Conservation (phyloP, 37 sponge, comb jelly and placozoan species). For the Chondrilla cf. caribensis region DNA sequence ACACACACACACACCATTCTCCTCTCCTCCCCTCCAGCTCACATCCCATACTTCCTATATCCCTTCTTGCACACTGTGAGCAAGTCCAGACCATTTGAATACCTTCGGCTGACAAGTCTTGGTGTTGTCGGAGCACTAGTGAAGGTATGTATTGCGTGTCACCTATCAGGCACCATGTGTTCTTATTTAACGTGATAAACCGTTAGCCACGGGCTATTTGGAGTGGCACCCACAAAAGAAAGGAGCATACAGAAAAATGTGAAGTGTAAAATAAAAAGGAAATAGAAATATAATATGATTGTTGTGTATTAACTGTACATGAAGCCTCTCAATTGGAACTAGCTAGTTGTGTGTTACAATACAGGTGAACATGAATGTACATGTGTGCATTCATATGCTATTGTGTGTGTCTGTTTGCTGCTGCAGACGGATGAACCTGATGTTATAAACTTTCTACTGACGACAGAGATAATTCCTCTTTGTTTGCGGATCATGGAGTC, state of each 20-base stretch:
- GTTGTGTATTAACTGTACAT: no score
- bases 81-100: slow-evolving; percentile 92
- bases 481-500: slow-evolving; percentile 97
- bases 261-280: no score
- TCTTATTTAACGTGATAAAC: background rate
- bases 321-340: no score
- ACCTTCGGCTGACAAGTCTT: slow-evolving; percentile 91
- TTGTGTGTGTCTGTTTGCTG: background rate
- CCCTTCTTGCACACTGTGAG: slow-evolving; percentile 95
- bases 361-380: background rate
- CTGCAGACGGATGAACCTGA: slow-evolving; percentile 92
- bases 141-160: slow-evolving; percentile 46
- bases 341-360: background rate
- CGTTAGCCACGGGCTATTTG: no score
- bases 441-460: slow-evolving; percentile 92
- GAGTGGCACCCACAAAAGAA: no score
- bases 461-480: slow-evolving; percentile 97
- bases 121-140: slow-evolving; percentile 98
- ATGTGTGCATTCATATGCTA: background rate
- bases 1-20: no score
- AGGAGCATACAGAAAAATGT: no score
- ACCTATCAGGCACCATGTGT: background rate
- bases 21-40: slow-evolving; percentile 44
- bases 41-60: slow-evolving; percentile 94
- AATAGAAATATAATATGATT: no score